phyloP scores from a whole-genome alignment of 2,888 invertebrate species.

The Euspilapteryx auroguttella region DNA sequence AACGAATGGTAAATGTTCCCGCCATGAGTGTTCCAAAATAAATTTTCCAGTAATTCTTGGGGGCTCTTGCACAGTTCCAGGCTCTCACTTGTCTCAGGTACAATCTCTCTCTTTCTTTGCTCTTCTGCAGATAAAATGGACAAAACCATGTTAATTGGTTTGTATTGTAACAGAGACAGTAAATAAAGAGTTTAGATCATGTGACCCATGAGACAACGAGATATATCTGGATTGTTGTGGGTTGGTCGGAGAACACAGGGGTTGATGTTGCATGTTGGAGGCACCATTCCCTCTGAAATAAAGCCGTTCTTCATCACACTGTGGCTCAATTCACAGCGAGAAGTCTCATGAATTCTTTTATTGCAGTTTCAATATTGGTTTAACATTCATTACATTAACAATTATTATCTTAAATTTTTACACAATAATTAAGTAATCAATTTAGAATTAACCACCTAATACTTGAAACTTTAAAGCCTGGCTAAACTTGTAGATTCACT shows the following conservation, averaged over 20 bases:
- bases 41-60: conserved; percentile 54
- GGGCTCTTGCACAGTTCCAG: conserved; percentile 41
- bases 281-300: conserved; percentile 60
- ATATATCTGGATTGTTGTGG: conserved; percentile 64
- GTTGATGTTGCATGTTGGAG: conserved; percentile 44
- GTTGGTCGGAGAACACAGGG: conserved; percentile 54
- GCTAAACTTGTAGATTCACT: too few relatives aligned
- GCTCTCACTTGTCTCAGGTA: conserved; percentile 52
- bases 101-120: conserved; percentile 45
- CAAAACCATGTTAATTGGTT: conserved; percentile 29
- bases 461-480: too few relatives aligned
- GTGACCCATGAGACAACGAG: conserved; percentile 66
- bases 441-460: too few relatives aligned
- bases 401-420: too few relatives aligned
- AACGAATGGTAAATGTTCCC: conserved; percentile 62
- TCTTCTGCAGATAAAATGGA: conserved; percentile 59
- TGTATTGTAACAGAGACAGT: background rate
- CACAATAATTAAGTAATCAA: too few relatives aligned
- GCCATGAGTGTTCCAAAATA: conserved; percentile 67
- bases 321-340: conserved; percentile 27
- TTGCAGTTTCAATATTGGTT: conserved; percentile 6
- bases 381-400: background rate
- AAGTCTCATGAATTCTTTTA: conserved; percentile 19
- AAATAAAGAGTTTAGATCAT: conserved; percentile 52
- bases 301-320: conserved; percentile 52